A percentile compares a stretch with the other conserved stretches of the same genome.
Conservation (phyloP, 2,113 vertebrate genomes). For the Epinephelus lanceolatus region DNA sequence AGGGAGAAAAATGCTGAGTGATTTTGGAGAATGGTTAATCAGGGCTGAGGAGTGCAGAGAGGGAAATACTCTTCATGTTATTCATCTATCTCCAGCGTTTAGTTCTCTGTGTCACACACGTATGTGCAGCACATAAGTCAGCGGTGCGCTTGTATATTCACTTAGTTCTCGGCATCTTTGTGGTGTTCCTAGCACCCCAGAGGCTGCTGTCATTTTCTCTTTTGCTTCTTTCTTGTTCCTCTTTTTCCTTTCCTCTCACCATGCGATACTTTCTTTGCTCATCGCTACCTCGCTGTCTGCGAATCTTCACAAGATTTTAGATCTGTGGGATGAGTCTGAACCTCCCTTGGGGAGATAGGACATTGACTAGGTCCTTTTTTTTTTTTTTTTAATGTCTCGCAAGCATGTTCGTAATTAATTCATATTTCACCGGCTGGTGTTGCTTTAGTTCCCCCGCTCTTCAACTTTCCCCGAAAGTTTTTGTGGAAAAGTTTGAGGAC, state of each 20-base stretch:
- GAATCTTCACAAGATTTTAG: slow-evolving; percentile 54
- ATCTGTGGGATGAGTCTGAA: slow-evolving; percentile 54
- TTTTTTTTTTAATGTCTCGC: slow-evolving; percentile 34
- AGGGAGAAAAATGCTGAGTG: slow-evolving; percentile 57
- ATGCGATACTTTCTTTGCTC: slow-evolving; percentile 18
- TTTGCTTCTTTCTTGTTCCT: slow-evolving; percentile 5
- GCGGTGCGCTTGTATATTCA: slow-evolving; percentile 38
- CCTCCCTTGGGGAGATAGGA: slow-evolving; percentile 44
- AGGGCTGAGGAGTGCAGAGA: slow-evolving; percentile 36
- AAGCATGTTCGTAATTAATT: slow-evolving; percentile 61
- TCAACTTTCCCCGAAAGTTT: slow-evolving; percentile 33
- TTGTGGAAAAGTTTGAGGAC: slow-evolving; percentile 14
- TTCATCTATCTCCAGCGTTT: slow-evolving; percentile 46
- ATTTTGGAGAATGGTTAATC: slow-evolving; percentile 64
- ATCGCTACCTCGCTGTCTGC: slow-evolving; percentile 32
- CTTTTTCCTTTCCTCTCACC: slow-evolving; percentile 14
- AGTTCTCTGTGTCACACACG: slow-evolving; percentile 31
- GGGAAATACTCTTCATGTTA: slow-evolving; percentile 14
- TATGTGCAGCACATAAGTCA: slow-evolving; percentile 40
- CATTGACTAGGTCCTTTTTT: slow-evolving; percentile 52
- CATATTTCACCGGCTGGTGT: slow-evolving; percentile 24
- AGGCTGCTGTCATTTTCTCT: slow-evolving; percentile 41
- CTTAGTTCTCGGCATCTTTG: slow-evolving; percentile 34
- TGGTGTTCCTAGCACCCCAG: slow-evolving; percentile 43
- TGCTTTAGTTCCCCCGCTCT: slow-evolving; percentile 11